Percentiles rank a stretch among this genome's conserved stretches.
Evolutionary conservation across 2,888 invertebrate species (phyloP).

Genomic region (Hybos culiciformis): DNA sequence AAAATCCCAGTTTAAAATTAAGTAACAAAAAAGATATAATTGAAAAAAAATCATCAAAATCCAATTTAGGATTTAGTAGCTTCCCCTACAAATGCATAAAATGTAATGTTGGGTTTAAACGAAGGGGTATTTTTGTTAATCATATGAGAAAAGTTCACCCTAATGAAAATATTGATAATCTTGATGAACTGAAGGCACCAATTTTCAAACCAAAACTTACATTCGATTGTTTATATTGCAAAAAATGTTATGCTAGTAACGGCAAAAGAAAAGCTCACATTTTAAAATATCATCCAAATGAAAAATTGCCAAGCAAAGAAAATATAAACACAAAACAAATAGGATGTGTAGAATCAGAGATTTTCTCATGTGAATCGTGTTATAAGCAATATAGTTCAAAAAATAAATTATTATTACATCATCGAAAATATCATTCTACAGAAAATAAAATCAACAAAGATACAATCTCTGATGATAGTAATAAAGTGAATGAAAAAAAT

Average conservation of each 20-base stretch:
- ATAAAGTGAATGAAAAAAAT: not conserved
- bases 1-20: not conserved
- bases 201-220: conserved; percentile 61
- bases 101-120: conserved; percentile 60
- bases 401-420: conserved; percentile 55
- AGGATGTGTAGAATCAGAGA: conserved; percentile 56
- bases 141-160: conserved; percentile 69
- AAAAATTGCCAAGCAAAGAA: conserved; percentile 40
- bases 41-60: conserved; percentile 13
- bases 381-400: conserved; percentile 79
- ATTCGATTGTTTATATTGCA: conserved; percentile 75
- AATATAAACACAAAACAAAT: conserved; percentile 54
- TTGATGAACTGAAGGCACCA: conserved; percentile 62
- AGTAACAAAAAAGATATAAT: conserved; percentile 11
- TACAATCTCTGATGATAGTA: not conserved
- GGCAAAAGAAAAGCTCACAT: conserved; percentile 75
- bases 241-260: conserved; percentile 71
- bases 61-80: no score
- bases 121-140: conserved; percentile 75
- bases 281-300: conserved; percentile 67
- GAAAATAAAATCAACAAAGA: not conserved
- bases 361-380: conserved; percentile 64
- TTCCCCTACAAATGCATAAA: conserved; percentile 41
- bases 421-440: conserved; percentile 46
- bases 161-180: conserved; percentile 46